Evolutionary conservation across 2,888 invertebrate genomes (phyloP).

Genomic region (Monopis laevigella): DNA sequence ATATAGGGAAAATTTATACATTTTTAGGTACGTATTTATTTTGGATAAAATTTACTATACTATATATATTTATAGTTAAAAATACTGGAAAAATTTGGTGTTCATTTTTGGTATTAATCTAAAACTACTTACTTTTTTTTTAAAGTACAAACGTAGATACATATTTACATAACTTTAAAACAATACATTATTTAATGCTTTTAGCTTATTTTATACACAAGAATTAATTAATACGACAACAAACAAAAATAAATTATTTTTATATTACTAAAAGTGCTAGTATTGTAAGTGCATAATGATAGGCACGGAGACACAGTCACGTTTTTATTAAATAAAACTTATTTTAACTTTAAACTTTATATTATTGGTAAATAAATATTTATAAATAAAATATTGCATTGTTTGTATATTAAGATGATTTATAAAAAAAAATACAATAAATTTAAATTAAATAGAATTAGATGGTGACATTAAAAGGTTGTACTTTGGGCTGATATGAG

Average conservation of each 20-base stretch:
- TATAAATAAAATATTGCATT: no score
- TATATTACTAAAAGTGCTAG: slow-evolving; percentile 25
- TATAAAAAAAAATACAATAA: no score
- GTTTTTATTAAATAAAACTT: slow-evolving; percentile 27
- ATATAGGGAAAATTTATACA: slow-evolving; percentile 12
- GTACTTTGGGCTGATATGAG: no score
- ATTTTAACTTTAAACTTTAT: slow-evolving; percentile 1
- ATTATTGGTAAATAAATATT: no score
- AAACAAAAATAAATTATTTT: slow-evolving; percentile 10
- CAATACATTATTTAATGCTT: slow-evolving; percentile 26
- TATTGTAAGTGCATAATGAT: slow-evolving; percentile 47
- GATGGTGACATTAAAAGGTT: no score
- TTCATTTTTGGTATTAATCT: slow-evolving; percentile 41
- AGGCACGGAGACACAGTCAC: slow-evolving; percentile 62
- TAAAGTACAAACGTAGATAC: slow-evolving; percentile 21
- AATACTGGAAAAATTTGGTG: slow-evolving; percentile 42
- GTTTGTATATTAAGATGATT: no score
- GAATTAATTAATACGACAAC: slow-evolving; percentile 16
- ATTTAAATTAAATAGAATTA: no score
- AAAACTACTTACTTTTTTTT: slow-evolving; percentile 33
- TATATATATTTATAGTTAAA: slow-evolving; percentile 15
- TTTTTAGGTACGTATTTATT: neutral
- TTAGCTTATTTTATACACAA: slow-evolving; percentile 27
- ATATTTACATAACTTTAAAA: slow-evolving; percentile 21
- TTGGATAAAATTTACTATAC: no score